Evolutionary conservation across 1,140 invertebrate genomes (phyloP).

Genomic region (Leucophenga varia): DNA sequence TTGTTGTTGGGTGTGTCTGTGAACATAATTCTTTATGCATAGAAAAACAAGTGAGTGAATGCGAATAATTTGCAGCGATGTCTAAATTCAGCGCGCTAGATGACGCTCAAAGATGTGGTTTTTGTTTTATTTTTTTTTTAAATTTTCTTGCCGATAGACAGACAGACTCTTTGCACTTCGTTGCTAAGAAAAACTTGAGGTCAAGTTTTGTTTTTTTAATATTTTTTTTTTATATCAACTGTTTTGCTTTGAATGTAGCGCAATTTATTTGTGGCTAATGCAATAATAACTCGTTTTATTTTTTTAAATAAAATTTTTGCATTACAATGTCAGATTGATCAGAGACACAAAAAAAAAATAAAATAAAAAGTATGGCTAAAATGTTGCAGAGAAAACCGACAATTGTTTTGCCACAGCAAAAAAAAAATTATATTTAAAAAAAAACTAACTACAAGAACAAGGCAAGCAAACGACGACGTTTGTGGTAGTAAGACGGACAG

Average conservation of each 20-base stretch:
- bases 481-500: not conserved
- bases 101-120: not conserved
- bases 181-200: slow-evolving; percentile 6
- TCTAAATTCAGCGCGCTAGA: slow-evolving; percentile 34
- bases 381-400: slow-evolving; percentile 49
- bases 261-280: slow-evolving; percentile 18
- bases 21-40: slow-evolving; percentile 37
- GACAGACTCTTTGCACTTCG: no score
- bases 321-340: slow-evolving; percentile 54
- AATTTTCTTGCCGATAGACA: no score
- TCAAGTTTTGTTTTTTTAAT: slow-evolving; percentile 50
- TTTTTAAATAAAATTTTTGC: slow-evolving; percentile 46
- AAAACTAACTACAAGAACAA: slow-evolving; percentile 7
- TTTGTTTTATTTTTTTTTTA: no score
- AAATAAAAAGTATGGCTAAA: slow-evolving; percentile 16
- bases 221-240: slow-evolving; percentile 18
- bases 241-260: slow-evolving; percentile 12
- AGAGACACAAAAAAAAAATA: slow-evolving; percentile 25
- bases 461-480: not conserved
- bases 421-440: no score
- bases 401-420: no score
- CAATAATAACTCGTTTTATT: slow-evolving; percentile 32
- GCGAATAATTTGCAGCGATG: slow-evolving; percentile 21
- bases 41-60: not conserved
- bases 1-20: slow-evolving; percentile 9